A percentile compares a stretch with the other conserved stretches of the same genome.
These are phyloP conservation scores for Caenorhabditis zanzibari DNA, from an alignment of 2,888 invertebrate genomes.

Conservation along the genomic window DNA sequence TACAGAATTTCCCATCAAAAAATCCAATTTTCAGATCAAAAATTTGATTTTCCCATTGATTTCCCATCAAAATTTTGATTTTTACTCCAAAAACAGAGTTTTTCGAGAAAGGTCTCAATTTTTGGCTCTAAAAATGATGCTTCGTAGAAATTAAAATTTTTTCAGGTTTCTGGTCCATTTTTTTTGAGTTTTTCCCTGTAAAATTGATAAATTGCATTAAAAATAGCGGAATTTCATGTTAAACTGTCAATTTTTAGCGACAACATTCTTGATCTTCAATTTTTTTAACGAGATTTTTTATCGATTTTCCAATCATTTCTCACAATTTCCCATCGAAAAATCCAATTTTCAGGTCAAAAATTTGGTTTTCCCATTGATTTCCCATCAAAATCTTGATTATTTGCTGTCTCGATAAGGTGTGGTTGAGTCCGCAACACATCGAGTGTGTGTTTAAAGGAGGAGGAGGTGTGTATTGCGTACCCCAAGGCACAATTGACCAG, in stretches of 20 bases:
- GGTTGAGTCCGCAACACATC: not conserved
- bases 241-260: too few relatives aligned
- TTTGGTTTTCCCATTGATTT: not conserved
- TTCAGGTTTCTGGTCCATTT: too few relatives aligned
- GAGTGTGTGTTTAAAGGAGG: not conserved
- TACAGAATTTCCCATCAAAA: not conserved
- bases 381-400: not conserved
- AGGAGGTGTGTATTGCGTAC: not conserved
- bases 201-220: too few relatives aligned
- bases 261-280: too few relatives aligned
- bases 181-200: too few relatives aligned
- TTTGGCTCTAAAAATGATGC: too few relatives aligned
- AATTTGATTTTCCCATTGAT: not conserved
- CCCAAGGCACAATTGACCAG: not conserved
- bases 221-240: too few relatives aligned
- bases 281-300: too few relatives aligned
- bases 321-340: not conserved
- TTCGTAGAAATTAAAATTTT: too few relatives aligned
- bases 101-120: too few relatives aligned
- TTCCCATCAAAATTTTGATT: not conserved
- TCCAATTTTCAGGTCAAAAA: not conserved
- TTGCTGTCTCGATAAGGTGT: not conserved
- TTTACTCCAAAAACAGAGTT: too few relatives aligned
- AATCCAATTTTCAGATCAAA: not conserved
- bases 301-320: too few relatives aligned